Percentiles rank a stretch among this genome's conserved stretches.
Conservation (phyloP, 2,797 vertebrate genomes). For the Artibeus jamaicensis region DNA sequence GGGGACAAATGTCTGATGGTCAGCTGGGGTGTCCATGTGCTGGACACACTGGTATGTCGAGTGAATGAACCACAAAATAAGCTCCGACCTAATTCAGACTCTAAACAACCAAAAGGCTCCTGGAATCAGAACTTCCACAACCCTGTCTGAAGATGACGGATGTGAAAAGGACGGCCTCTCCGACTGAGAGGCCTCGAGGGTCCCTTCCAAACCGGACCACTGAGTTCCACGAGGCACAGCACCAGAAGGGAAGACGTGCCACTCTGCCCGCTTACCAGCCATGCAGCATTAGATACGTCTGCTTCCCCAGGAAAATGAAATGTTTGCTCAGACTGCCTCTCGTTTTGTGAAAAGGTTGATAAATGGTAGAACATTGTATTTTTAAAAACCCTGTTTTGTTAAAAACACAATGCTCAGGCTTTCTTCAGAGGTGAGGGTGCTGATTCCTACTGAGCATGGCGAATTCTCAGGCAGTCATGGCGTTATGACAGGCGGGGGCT, state of each 20-base stretch:
- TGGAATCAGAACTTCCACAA: not conserved
- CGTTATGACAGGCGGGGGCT: not conserved
- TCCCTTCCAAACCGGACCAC: not conserved
- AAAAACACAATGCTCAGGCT: not conserved
- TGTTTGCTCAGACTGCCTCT: not conserved
- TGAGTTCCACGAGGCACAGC: not conserved
- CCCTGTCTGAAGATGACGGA: not conserved
- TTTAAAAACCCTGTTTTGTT: not conserved
- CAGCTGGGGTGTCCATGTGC: fast-evolving
- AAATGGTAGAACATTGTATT: not conserved
- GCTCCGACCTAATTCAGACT: not conserved
- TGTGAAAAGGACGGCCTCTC: not conserved
- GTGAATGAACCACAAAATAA: not conserved
- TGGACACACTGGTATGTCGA: not conserved
- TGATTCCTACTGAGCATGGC: not conserved
- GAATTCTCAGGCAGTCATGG: too few species aligned
- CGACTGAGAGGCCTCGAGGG: not conserved
- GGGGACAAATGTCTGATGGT: not conserved
- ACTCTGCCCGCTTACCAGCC: not conserved
- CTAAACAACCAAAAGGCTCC: not conserved
- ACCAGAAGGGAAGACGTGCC: not conserved
- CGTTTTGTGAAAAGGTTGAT: not conserved
- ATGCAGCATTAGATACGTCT: not conserved
- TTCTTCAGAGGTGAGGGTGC: not conserved
- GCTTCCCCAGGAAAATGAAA: conserved; percentile 30